These are phyloP conservation scores for Dromas ardeola DNA, from an alignment of 2,113 vertebrate species.

Conservation along the genomic window DNA sequence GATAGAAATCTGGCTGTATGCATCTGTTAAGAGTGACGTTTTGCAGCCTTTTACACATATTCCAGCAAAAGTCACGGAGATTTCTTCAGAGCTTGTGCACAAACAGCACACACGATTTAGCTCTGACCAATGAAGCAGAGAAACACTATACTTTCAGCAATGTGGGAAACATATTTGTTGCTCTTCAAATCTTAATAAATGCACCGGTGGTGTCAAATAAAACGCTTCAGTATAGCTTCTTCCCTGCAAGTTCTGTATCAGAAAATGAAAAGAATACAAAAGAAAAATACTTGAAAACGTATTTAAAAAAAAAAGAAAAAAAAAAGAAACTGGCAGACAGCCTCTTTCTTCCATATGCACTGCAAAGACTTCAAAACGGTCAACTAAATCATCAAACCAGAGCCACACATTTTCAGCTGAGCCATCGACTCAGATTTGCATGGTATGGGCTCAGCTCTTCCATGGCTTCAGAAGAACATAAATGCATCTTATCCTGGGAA, in stretches of 20 bases:
- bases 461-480: not conserved
- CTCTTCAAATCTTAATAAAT: slow-evolving; percentile 18
- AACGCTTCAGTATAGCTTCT: not conserved
- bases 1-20: not conserved
- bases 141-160: not conserved
- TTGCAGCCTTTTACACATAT: not conserved
- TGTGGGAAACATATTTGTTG: not conserved
- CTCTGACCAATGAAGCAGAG: not conserved
- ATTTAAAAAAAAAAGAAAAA: not conserved
- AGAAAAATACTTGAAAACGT: not conserved
- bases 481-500: not conserved
- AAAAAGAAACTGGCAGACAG: not conserved
- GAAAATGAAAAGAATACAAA: not conserved
- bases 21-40: not conserved
- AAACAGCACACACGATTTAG: not conserved
- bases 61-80: not conserved
- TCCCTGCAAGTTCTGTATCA: not conserved
- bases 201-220: not conserved
- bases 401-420: not conserved
- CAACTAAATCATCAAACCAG: not conserved
- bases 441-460: not conserved
- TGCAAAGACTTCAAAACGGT: not conserved
- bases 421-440: not conserved
- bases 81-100: not conserved
- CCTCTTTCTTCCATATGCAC: not conserved